Percentiles rank a stretch among this genome's conserved stretches.
phyloP scores from a whole-genome alignment of 1,140 invertebrate genomes.

The Drosophila parvula region DNA sequence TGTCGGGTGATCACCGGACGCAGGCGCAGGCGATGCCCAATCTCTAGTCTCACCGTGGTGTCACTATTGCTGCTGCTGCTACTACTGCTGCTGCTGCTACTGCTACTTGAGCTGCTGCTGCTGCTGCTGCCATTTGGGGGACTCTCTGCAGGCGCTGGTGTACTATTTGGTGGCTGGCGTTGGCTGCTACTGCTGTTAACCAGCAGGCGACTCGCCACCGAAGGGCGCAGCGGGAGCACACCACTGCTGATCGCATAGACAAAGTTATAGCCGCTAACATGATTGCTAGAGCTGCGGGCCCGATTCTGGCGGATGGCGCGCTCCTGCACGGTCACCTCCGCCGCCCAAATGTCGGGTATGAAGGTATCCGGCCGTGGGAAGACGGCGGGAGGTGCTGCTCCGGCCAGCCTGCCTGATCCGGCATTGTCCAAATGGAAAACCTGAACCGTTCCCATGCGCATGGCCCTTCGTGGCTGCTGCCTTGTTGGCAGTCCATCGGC shows the following conservation, averaged over 20 bases:
- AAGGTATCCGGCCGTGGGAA: constrained; percentile 48
- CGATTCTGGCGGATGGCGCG: constrained; percentile 68
- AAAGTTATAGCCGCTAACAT: constrained; percentile 75
- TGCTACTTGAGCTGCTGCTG: constrained; percentile 33
- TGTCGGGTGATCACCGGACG: constrained; percentile 29
- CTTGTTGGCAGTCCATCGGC: constrained; percentile 1
- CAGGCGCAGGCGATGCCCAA: constrained; percentile 43
- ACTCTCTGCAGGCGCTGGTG: constrained; percentile 11
- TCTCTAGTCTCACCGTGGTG: constrained; percentile 43
- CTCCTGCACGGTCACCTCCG: constrained; percentile 81
- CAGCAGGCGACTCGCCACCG: constrained; percentile 29
- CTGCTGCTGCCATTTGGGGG: constrained; percentile 9
- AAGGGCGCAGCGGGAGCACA: constrained; percentile 63
- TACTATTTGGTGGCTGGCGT: constrained; percentile 14
- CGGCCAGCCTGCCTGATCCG: constrained; percentile 3
- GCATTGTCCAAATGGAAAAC: constrained; percentile 46
- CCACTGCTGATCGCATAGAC: constrained; percentile 83
- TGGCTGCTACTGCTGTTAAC: constrained; percentile 14
- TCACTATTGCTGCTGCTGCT: constrained; percentile 26
- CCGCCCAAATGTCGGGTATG: constrained; percentile 83
- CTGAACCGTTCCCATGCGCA: constrained; percentile 32
- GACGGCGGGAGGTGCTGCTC: not conserved
- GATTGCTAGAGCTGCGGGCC: constrained; percentile 56
- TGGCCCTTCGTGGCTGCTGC: constrained; percentile 20
- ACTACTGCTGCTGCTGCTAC: constrained; percentile 27